phyloP scores from a whole-genome alignment of 2,797 vertebrate species.

The Tenualosa ilisha region DNA sequence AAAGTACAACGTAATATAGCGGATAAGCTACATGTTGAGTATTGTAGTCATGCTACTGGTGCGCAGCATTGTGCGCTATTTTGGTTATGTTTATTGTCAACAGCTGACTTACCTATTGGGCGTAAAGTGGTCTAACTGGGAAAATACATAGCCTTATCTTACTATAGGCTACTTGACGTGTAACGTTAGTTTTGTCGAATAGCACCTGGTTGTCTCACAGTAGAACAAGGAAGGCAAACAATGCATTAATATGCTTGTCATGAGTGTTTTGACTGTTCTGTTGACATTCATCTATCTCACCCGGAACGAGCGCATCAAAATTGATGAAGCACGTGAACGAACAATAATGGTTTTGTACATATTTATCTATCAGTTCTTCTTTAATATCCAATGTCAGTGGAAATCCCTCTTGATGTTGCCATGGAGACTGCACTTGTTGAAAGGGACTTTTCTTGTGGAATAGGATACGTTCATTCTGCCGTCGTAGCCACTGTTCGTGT shows the following conservation, averaged over 20 bases:
- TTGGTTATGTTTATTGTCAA: conserved; percentile 16
- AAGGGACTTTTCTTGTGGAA: conserved; percentile 54
- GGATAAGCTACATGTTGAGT: conserved; percentile 14
- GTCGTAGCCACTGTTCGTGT: neutral
- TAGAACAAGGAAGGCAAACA: conserved; percentile 5
- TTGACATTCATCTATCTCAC: neutral
- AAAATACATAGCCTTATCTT: neutral
- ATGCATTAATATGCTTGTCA: conserved; percentile 45
- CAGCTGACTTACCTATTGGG: neutral
- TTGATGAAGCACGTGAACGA: conserved; percentile 23
- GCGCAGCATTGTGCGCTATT: conserved; percentile 13
- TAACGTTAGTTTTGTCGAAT: conserved; percentile 10
- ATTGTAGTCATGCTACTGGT: neutral
- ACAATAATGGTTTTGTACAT: conserved; percentile 36
- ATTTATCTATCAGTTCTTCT: conserved; percentile 41
- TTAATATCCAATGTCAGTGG: conserved; percentile 53
- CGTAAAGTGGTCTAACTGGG: neutral
- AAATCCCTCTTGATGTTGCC: conserved; percentile 74
- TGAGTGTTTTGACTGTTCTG: conserved; percentile 27
- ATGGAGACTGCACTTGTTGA: conserved; percentile 84
- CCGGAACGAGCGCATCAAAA: neutral
- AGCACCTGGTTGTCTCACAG: neutral
- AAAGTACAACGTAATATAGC: neutral
- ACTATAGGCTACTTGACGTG: neutral
- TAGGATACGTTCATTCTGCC: conserved; percentile 34